These are phyloP conservation scores for Solen grandis DNA, from an alignment of 1,140 invertebrate species.

Conservation along the genomic window DNA sequence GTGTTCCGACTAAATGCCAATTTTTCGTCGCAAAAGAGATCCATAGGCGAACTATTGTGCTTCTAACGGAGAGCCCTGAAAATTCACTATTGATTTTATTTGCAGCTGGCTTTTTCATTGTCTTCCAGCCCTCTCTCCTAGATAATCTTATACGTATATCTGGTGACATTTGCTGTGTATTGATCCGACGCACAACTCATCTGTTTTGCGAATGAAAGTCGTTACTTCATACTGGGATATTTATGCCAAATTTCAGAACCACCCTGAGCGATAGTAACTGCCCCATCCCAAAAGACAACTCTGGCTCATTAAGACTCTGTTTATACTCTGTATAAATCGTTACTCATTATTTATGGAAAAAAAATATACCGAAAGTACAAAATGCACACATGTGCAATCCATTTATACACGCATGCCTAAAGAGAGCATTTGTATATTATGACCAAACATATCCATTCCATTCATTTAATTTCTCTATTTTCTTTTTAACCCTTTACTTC, in stretches of 20 bases:
- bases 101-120: slow-evolving; percentile 36
- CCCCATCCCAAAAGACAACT: neutral
- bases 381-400: too few species aligned
- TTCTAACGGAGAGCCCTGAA: slow-evolving; percentile 28
- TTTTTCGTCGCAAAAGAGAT: slow-evolving; percentile 42
- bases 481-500: too few species aligned
- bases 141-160: slow-evolving; percentile 35
- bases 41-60: slow-evolving; percentile 52
- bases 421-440: too few species aligned
- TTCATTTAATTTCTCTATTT: too few species aligned
- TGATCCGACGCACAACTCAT: slow-evolving; percentile 38
- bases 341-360: too few species aligned
- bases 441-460: too few species aligned
- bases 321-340: neutral
- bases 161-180: slow-evolving; percentile 48
- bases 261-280: neutral
- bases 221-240: neutral
- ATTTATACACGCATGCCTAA: too few species aligned
- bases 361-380: too few species aligned
- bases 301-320: neutral
- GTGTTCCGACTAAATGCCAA: slow-evolving; percentile 48
- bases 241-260: slow-evolving; percentile 7
- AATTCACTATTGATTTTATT: slow-evolving; percentile 45
- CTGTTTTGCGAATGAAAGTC: slow-evolving; percentile 12
- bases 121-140: slow-evolving; percentile 31